Evolutionary conservation across 2,888 invertebrate genomes (phyloP).

Genomic region (Limnephilus marmoratus): DNA sequence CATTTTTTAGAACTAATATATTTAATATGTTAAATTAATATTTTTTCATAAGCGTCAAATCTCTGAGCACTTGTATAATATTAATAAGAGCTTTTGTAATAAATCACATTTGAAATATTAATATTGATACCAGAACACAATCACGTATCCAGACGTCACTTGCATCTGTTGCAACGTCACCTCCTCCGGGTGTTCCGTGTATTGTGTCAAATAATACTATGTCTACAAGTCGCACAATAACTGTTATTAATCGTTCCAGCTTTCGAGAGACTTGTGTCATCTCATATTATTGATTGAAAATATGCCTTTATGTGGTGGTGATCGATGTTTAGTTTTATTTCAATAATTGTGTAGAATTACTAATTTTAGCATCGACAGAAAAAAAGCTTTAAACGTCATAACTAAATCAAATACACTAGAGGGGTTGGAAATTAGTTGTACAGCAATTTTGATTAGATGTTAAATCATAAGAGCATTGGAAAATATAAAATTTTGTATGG

Average conservation of each 20-base stretch:
- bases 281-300: not conserved
- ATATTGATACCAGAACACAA: not conserved
- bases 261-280: not conserved
- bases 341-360: not conserved
- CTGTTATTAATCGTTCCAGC: not conserved
- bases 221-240: not conserved
- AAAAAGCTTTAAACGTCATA: not conserved
- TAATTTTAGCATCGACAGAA: not conserved
- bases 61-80: not conserved
- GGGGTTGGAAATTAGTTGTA: too few species aligned
- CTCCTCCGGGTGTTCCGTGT: not conserved
- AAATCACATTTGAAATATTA: constrained; percentile 4
- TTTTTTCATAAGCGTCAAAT: not conserved
- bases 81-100: not conserved
- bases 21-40: not conserved
- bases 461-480: too few species aligned
- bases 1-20: not conserved
- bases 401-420: not conserved
- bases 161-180: constrained; percentile 8
- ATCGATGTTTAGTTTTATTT: not conserved
- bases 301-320: not conserved
- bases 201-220: constrained; percentile 9
- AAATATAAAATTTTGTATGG: too few species aligned
- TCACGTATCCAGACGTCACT: constrained; percentile 1
- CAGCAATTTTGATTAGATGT: too few species aligned